Base-by-base conservation (phyloP, 2,113 vertebrate genomes). In the Stigmatopora argus region DNA sequence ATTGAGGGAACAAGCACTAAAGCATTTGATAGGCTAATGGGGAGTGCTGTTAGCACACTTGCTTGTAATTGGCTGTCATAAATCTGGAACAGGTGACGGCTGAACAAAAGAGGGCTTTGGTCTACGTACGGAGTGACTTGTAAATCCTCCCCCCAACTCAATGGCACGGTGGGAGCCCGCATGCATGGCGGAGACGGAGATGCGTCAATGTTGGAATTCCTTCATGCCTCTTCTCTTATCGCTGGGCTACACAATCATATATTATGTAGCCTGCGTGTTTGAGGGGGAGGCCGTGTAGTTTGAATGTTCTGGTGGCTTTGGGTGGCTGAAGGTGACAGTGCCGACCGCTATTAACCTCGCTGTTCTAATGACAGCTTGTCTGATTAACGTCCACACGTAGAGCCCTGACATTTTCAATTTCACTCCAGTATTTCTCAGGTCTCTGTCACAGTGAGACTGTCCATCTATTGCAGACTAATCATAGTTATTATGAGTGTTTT, bases 141-240 rank as follows among this genome's bases (percentile, higher is more conserved):
- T 96, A 94, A 94, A 96, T 96, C 83, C 93, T 91, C 77, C 89
- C 69, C 73, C 81, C 81, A 72, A 61, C 67, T 96, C 92, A 96
- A 97, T 93, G 89, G 90, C 76, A 79, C 77, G 79, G 87, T 89
- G 92, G 93, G 92, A 94, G 91, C 86, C 91, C 35, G 56, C 72
- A 44, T 59, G 41, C 59, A 74, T 5, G 51, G 89, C 87, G 86
- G 87, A 85, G 73, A 80, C 65, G 67, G 89, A 94, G 92, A 94
- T 90, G 88, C 90, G 92, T 87, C 74, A 78, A 74, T 72, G 74
- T 84, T 78, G 71, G 88, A 87, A 86, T 86, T 48, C 62, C 71
- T 74, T 49, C 91, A 95, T 94, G 60, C 92, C 95, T 94, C 58
- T 62, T 58, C 7, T 53, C 52, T 1, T 52, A 70, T 52, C 49